Evolutionary conservation across 1,140 invertebrate species (phyloP).

Genomic region (Solenopsis invicta): DNA sequence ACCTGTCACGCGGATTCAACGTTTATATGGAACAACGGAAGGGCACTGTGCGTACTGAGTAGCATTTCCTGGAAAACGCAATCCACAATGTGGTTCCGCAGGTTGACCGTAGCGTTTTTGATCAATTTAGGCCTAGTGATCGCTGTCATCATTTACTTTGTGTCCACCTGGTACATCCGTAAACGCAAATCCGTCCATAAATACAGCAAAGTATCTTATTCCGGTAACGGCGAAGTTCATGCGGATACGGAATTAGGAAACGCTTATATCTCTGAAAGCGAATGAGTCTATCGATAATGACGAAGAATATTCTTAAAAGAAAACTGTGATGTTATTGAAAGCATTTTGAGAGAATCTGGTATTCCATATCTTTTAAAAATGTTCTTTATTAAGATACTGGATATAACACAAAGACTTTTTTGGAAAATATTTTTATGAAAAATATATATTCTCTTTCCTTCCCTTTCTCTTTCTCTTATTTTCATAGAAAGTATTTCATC

Average conservation of each 20-base stretch:
- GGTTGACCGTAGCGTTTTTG: constrained; percentile 71
- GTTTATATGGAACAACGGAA: constrained; percentile 43
- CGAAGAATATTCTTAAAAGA: background rate
- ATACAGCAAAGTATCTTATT: constrained; percentile 71
- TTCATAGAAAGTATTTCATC: background rate
- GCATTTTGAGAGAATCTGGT: background rate
- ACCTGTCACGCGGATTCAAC: constrained; percentile 75
- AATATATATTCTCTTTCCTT: background rate
- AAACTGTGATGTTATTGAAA: background rate
- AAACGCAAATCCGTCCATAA: constrained; percentile 45
- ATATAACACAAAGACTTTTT: background rate
- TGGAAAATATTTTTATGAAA: background rate
- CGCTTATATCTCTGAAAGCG: constrained; percentile 73
- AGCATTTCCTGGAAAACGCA: constrained; percentile 73
- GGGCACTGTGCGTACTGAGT: constrained; percentile 71
- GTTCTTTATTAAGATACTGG: background rate
- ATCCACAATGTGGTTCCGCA: constrained; percentile 77
- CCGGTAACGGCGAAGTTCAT: constrained; percentile 52
- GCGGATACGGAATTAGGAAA: constrained; percentile 47
- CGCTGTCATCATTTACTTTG: constrained; percentile 46
- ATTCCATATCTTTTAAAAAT: background rate
- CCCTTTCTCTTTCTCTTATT: background rate
- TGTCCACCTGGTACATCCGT: constrained; percentile 29
- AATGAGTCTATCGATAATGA: constrained; percentile 50
- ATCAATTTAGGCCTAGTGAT: constrained; percentile 56